Evolutionary conservation across 2,797 vertebrate species (phyloP), one percentile per base, ranked within the genome.

Genomic region (Cuniculus paca): DNA sequence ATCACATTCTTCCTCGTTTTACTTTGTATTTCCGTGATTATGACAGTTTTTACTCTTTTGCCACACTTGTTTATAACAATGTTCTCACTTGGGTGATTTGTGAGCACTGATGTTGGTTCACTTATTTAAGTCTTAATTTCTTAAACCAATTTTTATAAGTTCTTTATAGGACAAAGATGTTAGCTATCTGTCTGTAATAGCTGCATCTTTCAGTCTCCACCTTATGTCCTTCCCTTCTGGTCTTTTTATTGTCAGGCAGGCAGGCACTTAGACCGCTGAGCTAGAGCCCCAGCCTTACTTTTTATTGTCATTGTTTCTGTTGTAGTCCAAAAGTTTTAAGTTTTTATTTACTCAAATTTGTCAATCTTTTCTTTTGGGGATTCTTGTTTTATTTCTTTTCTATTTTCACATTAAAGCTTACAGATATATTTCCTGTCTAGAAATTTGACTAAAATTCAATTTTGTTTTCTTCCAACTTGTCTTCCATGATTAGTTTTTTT

Each of bases 211-310:
- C 72, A 36, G 74, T n/a, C 58, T 78, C 48, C 3, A 31, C 45
- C 42, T 42, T 9, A 3, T 34, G 1, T 1, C 8, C 7, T 11
- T 11, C 24, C 39, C 19, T 86, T 92, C 79, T 60, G 14, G 39
- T 74, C 42, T 93, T 72, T 96, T 94, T 91, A 84, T 93, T 93
- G 95, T 84, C n/a, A n/a, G n/a, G n/a, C n/a, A n/a, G n/a, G n/a
- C n/a, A n/a, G n/a, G n/a, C n/a, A n/a, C n/a, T n/a, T n/a, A n/a
- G n/a, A n/a, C n/a, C n/a, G n/a, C n/a, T n/a, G n/a, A n/a, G n/a
- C n/a, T n/a, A n/a, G n/a, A n/a, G n/a, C n/a, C n/a, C n/a, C n/a
- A n/a, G n/a, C n/a, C n/a, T n/a, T n/a, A n/a, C n/a, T n/a, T n/a
- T n/a, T n/a, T n/a, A n/a, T n/a, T n/a, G n/a, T 54, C 54, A 81